phyloP scores from a whole-genome alignment of 2,888 invertebrate genomes.

The Eupithecia pulchellata region DNA sequence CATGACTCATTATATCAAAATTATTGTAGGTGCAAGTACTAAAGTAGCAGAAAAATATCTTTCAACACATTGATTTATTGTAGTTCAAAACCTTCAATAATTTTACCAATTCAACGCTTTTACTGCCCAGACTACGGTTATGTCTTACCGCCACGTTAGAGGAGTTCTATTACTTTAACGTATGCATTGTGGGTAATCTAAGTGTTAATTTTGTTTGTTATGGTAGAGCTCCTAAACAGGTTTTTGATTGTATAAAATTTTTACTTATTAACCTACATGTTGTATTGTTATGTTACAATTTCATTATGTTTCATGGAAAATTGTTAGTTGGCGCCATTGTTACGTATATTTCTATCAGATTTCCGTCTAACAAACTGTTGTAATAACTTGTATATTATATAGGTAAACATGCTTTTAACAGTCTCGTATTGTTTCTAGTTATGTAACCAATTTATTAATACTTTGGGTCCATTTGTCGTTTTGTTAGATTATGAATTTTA shows the following conservation, averaged over 20 bases:
- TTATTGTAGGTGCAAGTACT: too few species aligned
- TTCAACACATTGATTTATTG: background rate
- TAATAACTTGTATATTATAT: conserved; percentile 41
- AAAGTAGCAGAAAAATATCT: background rate
- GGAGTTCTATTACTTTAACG: background rate
- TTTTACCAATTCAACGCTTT: background rate
- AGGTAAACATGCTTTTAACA: conserved; percentile 39
- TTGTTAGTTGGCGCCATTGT: conserved; percentile 28
- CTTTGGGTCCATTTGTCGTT: background rate
- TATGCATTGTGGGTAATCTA: background rate
- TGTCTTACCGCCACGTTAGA: background rate
- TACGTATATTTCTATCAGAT: conserved; percentile 49
- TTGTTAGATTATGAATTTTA: background rate
- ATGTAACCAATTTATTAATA: conserved; percentile 14
- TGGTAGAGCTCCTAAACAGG: background rate
- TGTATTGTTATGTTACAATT: background rate
- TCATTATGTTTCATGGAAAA: background rate
- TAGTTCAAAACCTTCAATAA: background rate
- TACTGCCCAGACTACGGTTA: background rate
- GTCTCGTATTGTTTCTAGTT: conserved; percentile 16
- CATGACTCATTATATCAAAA: background rate
- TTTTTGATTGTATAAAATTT: background rate
- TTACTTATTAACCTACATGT: background rate
- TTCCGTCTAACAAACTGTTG: conserved; percentile 68
- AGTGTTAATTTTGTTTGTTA: background rate